Evolutionary conservation across 1,140 invertebrate species (phyloP), one percentile per base, ranked within the genome.

Genomic region (Drosophila suzukii): DNA sequence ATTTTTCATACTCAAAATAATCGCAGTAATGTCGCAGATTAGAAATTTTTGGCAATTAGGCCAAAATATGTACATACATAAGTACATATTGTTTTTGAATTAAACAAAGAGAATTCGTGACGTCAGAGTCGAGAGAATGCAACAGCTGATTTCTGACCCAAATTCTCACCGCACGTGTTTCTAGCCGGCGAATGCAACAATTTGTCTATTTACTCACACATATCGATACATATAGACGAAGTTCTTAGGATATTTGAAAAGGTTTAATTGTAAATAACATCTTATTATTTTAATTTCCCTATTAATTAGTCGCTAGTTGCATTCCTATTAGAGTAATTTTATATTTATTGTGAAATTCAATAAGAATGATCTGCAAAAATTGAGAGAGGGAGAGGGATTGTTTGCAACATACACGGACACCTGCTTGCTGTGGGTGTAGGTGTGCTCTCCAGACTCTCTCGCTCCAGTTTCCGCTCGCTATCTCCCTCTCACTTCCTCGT

Each of bases 291-390:
- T 30, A 12, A 20, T 47, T 24, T 47, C 2, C 41, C 34, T 17
- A 44, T 13, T 27, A 20, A 11, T 13, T 55, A 56, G 7, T 10
- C 7, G 5, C 4, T 7, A 24, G 10, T 1, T 44, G 1, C 20
- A 2, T 5, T 30, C 20, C 13, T 15, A n/a, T 4, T 24, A 39
- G 24, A 50, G 15, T 27, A 10, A 46, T 24, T 36, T 2, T 11
- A 39, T n/a, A 24, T 47, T 81, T 81, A 49, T 85, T 85, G 82
- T 85, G 78, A 88, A 85, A 88, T 85, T 78, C 82, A 76, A 86
- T 81, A 63, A 60, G 39, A 75, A 63, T 68, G 74, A 85, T 81
- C 44, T 20, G 78, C 82, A 70, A 20, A 81, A 80, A 46, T 50
- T 30, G 27, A 65, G 65, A 46, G 74, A 68, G 59, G 38, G 70